Evolutionary conservation across 2,888 invertebrate genomes (phyloP).

Genomic region (Lottia gigantea): DNA sequence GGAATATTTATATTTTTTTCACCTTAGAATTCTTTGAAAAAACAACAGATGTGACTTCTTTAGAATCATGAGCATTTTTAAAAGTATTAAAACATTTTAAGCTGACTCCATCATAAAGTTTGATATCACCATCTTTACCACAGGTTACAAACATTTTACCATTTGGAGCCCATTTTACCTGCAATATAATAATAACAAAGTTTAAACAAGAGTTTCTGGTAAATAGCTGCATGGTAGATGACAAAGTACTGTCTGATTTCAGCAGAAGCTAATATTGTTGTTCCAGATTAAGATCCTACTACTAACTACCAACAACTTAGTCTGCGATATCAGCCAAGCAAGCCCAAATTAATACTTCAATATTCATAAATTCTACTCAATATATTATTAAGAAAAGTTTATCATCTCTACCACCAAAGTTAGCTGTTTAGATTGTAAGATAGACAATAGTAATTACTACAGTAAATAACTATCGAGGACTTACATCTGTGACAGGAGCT

Average conservation of each 20-base stretch:
- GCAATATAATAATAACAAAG: conserved; percentile 24
- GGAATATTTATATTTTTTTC: conserved; percentile 24
- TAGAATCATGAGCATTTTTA: conserved; percentile 91
- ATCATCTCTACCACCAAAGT: too few species aligned
- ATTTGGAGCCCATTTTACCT: conserved; percentile 76
- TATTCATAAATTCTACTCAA: too few species aligned
- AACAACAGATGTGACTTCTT: conserved; percentile 91
- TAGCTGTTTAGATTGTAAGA: not conserved
- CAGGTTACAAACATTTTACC: conserved; percentile 84
- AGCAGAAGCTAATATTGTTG: too few species aligned
- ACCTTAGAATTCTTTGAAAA: conserved; percentile 97
- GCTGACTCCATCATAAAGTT: conserved; percentile 97
- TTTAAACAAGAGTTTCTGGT: too few species aligned
- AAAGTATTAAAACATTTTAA: conserved; percentile 94
- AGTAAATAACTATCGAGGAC: conserved; percentile 27
- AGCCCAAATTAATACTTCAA: too few species aligned
- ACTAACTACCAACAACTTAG: too few species aligned
- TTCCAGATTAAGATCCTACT: too few species aligned
- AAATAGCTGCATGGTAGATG: too few species aligned
- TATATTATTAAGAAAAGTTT: too few species aligned
- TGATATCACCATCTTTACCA: conserved; percentile 92
- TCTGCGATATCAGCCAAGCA: too few species aligned
- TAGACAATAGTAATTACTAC: not conserved
- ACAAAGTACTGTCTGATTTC: too few species aligned
- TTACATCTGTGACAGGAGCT: conserved; percentile 68